Conservation (phyloP, 1,140 invertebrate genomes). For the Campoletis sonorensis region DNA sequence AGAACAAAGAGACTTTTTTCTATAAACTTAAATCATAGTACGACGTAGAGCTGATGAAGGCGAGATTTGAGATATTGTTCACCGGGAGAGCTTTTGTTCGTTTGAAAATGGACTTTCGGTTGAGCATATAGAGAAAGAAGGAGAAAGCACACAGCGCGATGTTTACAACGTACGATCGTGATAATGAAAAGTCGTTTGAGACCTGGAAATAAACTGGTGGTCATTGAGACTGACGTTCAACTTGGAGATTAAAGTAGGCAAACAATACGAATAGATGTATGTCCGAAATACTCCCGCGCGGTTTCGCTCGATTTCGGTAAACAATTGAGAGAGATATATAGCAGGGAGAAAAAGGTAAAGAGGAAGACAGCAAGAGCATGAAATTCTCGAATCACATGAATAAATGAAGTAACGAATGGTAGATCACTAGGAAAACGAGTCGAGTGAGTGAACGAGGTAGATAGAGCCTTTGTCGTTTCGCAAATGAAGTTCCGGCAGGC, state of each 20-base stretch:
- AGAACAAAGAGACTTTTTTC: not conserved
- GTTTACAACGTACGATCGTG: not conserved
- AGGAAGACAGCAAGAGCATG: not conserved
- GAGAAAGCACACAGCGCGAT: not conserved
- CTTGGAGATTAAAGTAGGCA: conserved; percentile 18
- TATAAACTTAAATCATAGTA: not conserved
- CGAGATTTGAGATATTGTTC: not conserved
- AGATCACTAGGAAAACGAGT: not conserved
- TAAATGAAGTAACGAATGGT: conserved; percentile 39
- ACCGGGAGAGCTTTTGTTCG: not conserved
- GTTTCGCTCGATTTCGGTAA: conserved; percentile 33
- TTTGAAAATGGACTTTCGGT: conserved; percentile 34
- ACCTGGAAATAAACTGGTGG: not conserved
- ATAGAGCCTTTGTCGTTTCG: conserved; percentile 40
- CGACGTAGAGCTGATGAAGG: not conserved
- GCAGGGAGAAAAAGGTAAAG: not conserved
- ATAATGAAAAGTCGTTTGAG: conserved; percentile 3
- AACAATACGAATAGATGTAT: conserved; percentile 11
- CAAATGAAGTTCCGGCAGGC: conserved; percentile 44
- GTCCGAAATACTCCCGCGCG: not conserved
- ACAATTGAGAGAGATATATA: conserved; percentile 5
- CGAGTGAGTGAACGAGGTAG: conserved; percentile 24
- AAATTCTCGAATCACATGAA: conserved; percentile 24
- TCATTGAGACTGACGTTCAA: not conserved
- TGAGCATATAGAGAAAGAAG: not conserved